Conservation (phyloP, 2,888 invertebrate species). For the Pantelozetes paolii region DNA sequence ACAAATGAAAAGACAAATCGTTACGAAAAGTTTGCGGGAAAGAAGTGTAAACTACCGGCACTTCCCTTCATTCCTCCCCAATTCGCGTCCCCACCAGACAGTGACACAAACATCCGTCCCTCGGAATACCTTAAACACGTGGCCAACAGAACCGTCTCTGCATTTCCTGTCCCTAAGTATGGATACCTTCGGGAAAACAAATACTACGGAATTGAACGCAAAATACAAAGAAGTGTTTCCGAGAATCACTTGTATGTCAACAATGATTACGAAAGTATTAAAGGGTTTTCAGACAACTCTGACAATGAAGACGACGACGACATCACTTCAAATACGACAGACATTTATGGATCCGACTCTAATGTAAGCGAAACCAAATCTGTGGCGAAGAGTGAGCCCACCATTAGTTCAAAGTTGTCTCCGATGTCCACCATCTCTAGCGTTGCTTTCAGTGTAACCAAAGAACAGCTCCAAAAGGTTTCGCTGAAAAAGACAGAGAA, state of each 20-base stretch:
- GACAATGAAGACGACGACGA: constrained; percentile 39
- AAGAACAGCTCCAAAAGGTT: constrained; percentile 68
- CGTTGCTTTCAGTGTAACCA: constrained; percentile 44
- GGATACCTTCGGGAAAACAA: constrained; percentile 34
- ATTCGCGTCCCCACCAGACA: constrained; percentile 68
- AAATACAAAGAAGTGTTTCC: constrained; percentile 42
- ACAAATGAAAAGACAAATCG: constrained; percentile 40
- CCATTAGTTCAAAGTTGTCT: constrained; percentile 13
- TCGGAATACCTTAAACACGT: constrained; percentile 85
- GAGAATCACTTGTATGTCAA: constrained; percentile 42
- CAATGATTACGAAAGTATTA: constrained; percentile 38
- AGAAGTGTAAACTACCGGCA: constrained; percentile 43
- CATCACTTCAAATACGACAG: constrained; percentile 34
- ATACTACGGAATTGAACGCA: constrained; percentile 8
- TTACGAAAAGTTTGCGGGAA: constrained; percentile 30
- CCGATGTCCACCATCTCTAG: constrained; percentile 41
- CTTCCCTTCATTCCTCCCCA: constrained; percentile 86
- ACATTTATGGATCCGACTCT: constrained; percentile 35
- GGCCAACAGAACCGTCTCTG: constrained; percentile 51
- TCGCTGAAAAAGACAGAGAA: constrained; percentile 71
- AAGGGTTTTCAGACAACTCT: constrained; percentile 14
- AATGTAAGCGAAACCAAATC: constrained; percentile 40
- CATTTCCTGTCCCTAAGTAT: constrained; percentile 34
- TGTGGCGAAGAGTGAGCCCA: neutral
- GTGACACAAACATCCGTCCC: constrained; percentile 81